phyloP scores from a whole-genome alignment of 1,140 invertebrate species.

The Drosophila sturtevanti region DNA sequence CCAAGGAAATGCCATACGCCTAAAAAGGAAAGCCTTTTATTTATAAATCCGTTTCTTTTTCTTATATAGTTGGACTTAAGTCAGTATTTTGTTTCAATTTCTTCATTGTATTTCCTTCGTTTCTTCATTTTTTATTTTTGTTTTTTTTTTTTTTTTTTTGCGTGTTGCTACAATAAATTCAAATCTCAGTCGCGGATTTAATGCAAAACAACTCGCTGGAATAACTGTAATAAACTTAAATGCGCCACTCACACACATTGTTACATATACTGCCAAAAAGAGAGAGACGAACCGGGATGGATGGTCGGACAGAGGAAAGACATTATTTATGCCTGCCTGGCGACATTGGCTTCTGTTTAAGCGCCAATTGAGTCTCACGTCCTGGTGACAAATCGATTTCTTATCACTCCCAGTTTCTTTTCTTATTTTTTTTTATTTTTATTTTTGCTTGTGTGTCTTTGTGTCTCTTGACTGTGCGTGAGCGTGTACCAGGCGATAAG shows the following conservation, averaged over 20 bases:
- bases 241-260: conserved; percentile 27
- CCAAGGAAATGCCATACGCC: too few species aligned
- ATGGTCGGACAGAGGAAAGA: too few species aligned
- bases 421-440: conserved; percentile 55
- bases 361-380: conserved; percentile 78
- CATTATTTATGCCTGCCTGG: conserved; percentile 61
- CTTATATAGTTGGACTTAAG: conserved; percentile 2
- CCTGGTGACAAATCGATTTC: conserved; percentile 76
- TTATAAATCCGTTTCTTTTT: too few species aligned
- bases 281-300: background rate
- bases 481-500: conserved; percentile 52
- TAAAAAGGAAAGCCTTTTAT: too few species aligned
- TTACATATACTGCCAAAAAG: background rate
- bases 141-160: too few species aligned
- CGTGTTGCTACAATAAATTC: conserved; percentile 20
- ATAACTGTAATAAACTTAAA: conserved; percentile 71
- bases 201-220: conserved; percentile 61
- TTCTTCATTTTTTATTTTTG: too few species aligned
- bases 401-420: conserved; percentile 65
- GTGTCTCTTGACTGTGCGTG: conserved; percentile 17
- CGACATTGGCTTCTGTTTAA: conserved; percentile 67
- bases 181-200: conserved; percentile 66
- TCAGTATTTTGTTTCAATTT: conserved; percentile 67
- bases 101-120: conserved; percentile 18
- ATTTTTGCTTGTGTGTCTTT: too few species aligned